Base-by-base conservation (phyloP, 2,797 vertebrate species). In the Microchirus variegatus region DNA sequence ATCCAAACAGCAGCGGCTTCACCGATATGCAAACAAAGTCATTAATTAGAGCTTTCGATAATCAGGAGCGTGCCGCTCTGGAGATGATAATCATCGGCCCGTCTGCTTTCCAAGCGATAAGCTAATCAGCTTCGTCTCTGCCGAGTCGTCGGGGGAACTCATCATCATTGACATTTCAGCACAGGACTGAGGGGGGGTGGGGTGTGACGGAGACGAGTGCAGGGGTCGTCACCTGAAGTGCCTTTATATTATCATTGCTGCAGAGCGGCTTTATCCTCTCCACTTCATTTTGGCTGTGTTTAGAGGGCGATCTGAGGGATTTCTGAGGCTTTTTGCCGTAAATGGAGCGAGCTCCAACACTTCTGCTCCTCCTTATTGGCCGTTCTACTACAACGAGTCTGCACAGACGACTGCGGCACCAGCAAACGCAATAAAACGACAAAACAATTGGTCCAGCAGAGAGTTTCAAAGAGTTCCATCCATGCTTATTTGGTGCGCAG, bases 71-170 rank as follows among this genome's bases (percentile, higher is more conserved):
- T 37, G 54, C 31, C 0, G 68, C 75, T 82, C 67, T 31, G 57
- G 75, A 80, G 74, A 67, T n/a, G 78, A 87, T 88, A 82, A 87
- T 83, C 83, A 87, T 84, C 77, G 66, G 75, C 78, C 78, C 69
- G 82, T 82, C 86, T 89, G 86, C 84, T 85, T 83, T 81, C 80
- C 63, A 56, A 75, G 63, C 72, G 87, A 90, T 89, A 87, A 89
- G 85, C 87, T 86, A 87, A 90, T 90, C 89, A 88, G 82, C 76
- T 73, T 45, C 70, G 67, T 80, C 83, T 82, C 57, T 74, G 44
- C 26, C 67, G 61, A 72, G 75, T 80, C 50, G 52, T 78, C 70
- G 68, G 85, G 84, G 73, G 77, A 78, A 73, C 86, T 84, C 83
- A 82, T 83, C 85, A 82, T 78, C 80, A 58, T 75, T 89, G 87